Evolutionary conservation across 2,888 invertebrate species (phyloP).

Genomic region (Cecidostiba fungosa): DNA sequence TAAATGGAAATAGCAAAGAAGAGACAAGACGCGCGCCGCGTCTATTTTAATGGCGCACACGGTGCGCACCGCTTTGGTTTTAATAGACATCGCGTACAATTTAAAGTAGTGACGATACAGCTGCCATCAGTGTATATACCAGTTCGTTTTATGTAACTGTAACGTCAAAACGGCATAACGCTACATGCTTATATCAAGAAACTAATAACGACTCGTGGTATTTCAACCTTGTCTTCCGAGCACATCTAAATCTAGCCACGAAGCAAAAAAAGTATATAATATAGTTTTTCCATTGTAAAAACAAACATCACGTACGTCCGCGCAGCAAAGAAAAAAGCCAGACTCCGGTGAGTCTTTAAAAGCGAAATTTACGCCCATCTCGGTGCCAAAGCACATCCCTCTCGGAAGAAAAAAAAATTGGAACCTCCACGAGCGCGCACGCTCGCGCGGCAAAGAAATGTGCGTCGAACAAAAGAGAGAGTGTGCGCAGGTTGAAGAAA

Average conservation of each 20-base stretch:
- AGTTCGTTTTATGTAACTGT: neutral
- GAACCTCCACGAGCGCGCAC: neutral
- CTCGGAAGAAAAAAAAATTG: neutral
- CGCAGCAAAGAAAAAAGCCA: neutral
- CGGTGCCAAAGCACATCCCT: slow-evolving; percentile 13
- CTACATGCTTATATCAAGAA: neutral
- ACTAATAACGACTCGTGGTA: neutral
- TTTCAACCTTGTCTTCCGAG: neutral
- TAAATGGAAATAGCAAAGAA: neutral
- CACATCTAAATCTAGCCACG: neutral
- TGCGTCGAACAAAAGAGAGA: slow-evolving; percentile 11
- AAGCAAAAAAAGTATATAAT: neutral
- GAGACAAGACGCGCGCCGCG: neutral
- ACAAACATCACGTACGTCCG: neutral
- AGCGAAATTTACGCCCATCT: slow-evolving; percentile 58
- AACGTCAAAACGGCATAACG: neutral
- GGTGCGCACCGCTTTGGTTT: neutral
- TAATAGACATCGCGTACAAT: neutral
- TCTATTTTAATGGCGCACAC: neutral
- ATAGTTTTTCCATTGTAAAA: neutral
- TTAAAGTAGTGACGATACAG: neutral
- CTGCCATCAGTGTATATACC: neutral
- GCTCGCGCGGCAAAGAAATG: neutral
- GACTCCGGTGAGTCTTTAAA: slow-evolving; percentile 34
- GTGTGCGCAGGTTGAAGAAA: neutral